A percentile compares a stretch with the other conserved stretches of the same genome.
phyloP scores from a whole-genome alignment of 2,113 vertebrate genomes.

The Collichthys lucidus region DNA sequence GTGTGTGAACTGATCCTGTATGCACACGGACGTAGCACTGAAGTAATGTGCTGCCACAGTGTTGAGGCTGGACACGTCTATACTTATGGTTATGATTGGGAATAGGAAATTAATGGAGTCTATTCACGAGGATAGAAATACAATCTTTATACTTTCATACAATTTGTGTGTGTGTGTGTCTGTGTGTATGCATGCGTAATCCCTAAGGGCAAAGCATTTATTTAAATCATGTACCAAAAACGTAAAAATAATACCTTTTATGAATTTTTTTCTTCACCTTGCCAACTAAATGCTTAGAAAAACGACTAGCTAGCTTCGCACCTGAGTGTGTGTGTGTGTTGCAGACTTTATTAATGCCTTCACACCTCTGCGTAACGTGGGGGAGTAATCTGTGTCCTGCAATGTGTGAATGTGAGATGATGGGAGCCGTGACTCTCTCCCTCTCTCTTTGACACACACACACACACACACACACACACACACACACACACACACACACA shows the following conservation, averaged over 20 bases:
- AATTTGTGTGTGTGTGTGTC: not conserved
- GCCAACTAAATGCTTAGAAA: conserved; percentile 32
- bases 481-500: conserved; percentile 1
- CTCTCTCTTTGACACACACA: not conserved
- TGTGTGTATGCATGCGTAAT: not conserved
- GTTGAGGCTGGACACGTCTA: not conserved
- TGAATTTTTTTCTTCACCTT: conserved; percentile 37
- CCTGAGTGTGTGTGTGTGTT: conserved; percentile 28
- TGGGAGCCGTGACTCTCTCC: not conserved
- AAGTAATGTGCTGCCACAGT: too few relatives aligned
- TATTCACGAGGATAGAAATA: not conserved
- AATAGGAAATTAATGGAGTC: not conserved
- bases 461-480: not conserved
- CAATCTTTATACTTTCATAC: too few relatives aligned
- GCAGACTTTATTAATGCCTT: conserved; percentile 53
- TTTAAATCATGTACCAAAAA: not conserved
- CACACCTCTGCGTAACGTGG: conserved; percentile 43
- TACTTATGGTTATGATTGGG: not conserved
- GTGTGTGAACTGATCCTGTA: too few relatives aligned
- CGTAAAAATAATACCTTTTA: not conserved
- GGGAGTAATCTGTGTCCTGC: conserved; percentile 39
- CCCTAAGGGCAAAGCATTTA: conserved; percentile 21
- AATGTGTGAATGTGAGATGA: conserved; percentile 43
- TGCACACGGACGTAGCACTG: too few relatives aligned
- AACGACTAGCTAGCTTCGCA: conserved; percentile 49